Evolutionary conservation across 2,797 vertebrate genomes (phyloP).

Genomic region (Eidolon dupreanum): DNA sequence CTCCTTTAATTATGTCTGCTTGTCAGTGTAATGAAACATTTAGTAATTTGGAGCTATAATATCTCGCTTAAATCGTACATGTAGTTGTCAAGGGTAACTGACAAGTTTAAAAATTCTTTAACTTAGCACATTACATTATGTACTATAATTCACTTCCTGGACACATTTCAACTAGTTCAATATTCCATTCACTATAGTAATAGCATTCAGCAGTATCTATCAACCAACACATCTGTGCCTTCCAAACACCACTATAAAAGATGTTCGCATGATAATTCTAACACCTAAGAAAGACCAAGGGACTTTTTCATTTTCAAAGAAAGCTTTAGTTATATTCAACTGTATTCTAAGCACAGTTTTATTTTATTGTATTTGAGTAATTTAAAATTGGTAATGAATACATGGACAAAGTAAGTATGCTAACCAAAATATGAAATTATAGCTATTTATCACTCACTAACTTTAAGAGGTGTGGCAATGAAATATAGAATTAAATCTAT

Average conservation of each 20-base stretch:
- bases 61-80: background rate
- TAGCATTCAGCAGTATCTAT: background rate
- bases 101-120: conserved; percentile 39
- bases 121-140: background rate
- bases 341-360: background rate
- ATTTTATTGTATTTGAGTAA: conserved; percentile 20
- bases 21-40: background rate
- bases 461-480: background rate
- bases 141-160: background rate
- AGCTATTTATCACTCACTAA: conserved; percentile 1
- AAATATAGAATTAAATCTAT: conserved; percentile 47
- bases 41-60: background rate
- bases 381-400: background rate
- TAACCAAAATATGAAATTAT: conserved; percentile 16
- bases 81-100: background rate
- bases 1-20: background rate
- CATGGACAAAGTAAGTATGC: background rate
- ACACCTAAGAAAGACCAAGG: background rate
- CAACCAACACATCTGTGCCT: background rate
- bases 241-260: background rate
- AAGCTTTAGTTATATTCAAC: background rate
- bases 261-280: background rate
- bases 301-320: background rate
- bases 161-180: background rate
- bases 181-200: background rate